A percentile compares a stretch with the other conserved stretches of the same genome.
Evolutionary conservation across 2,113 vertebrate species (phyloP).

Genomic region (Ictalurus punctatus): DNA sequence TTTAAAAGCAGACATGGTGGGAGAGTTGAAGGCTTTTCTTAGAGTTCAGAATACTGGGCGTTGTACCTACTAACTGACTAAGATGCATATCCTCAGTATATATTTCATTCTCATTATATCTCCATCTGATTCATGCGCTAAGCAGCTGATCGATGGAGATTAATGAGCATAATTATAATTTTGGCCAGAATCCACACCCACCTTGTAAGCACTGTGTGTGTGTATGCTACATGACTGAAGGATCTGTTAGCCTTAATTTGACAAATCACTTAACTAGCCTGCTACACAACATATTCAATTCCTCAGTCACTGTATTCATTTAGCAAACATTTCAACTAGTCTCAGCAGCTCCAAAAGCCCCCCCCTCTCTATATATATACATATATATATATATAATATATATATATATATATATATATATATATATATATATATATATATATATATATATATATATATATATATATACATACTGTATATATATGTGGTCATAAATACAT

Average conservation of each 20-base stretch:
- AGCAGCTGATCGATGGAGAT: slow-evolving; percentile 88
- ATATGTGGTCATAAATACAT: too few species aligned
- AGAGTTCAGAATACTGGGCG: slow-evolving; percentile 18
- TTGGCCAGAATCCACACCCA: slow-evolving; percentile 83
- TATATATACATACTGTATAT: too few species aligned
- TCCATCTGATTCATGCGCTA: slow-evolving; percentile 84
- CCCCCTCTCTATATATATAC: too few species aligned
- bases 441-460: too few species aligned
- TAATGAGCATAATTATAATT: slow-evolving; percentile 88
- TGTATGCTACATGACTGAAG: slow-evolving; percentile 4
- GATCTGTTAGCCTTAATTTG: not conserved
- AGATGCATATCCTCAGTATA: too few species aligned
- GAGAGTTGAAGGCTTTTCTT: slow-evolving; percentile 2
- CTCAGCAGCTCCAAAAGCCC: not conserved
- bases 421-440: too few species aligned
- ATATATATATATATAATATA: too few species aligned
- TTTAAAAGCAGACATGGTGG: slow-evolving; percentile 56
- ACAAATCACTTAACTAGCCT: slow-evolving; percentile 27
- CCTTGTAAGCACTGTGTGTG: slow-evolving; percentile 44
- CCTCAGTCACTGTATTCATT: not conserved
- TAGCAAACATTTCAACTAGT: not conserved
- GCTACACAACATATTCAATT: not conserved
- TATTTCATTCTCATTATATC: slow-evolving; percentile 75
- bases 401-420: too few species aligned
- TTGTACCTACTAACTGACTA: slow-evolving; percentile 9